Conservation (phyloP, 2,888 invertebrate species). For the Auanema freiburgensis region DNA sequence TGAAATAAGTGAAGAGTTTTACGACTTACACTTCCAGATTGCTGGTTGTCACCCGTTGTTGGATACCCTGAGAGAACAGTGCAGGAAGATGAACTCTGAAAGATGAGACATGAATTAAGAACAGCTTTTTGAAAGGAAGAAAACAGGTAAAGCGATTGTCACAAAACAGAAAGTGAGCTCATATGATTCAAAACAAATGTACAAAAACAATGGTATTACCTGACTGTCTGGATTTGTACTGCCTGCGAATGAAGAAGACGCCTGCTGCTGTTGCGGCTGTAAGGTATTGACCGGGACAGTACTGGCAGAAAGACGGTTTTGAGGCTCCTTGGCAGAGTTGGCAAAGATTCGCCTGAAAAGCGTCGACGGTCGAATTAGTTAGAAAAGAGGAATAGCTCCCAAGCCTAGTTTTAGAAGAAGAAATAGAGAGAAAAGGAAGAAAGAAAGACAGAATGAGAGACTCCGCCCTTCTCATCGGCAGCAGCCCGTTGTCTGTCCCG, state of each 20-base stretch:
- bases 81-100: neutral
- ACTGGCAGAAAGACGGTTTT: too few relatives aligned
- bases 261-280: constrained; percentile 11
- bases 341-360: constrained; percentile 44
- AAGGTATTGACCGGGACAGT: too few relatives aligned
- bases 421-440: constrained; percentile 1
- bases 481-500: too few relatives aligned
- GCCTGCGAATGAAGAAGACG: neutral
- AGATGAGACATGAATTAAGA: neutral
- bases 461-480: too few relatives aligned
- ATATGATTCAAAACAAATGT: neutral
- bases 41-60: neutral
- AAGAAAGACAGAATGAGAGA: neutral
- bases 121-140: too few relatives aligned
- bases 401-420: neutral
- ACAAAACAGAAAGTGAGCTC: too few relatives aligned
- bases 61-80: neutral
- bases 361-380: neutral
- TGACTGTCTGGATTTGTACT: constrained; percentile 4
- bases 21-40: neutral
- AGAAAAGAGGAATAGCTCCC: neutral
- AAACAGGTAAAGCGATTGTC: too few relatives aligned
- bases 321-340: constrained; percentile 35
- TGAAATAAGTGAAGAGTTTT: neutral
- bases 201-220: constrained; percentile 4